A percentile compares a stretch with the other conserved stretches of the same genome.
These are phyloP conservation scores for human DNA, from an alignment of 2,113 vertebrate species.

Conservation along the genomic window GRCh38 chr18:52248001-52248500, in stretches of 20 bases:
- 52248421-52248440: constrained; percentile 72
- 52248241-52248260: constrained; percentile 39
- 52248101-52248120: not conserved
- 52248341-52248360: constrained; percentile 77
- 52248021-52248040: not conserved
- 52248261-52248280: constrained; percentile 24
- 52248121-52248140: accelerated
- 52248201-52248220: not conserved
- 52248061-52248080: not conserved
- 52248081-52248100: not conserved
- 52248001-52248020: not conserved
- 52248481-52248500: constrained; percentile 67
- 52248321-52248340: constrained; percentile 81
- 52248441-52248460: constrained; percentile 37
- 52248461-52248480: constrained; percentile 68
- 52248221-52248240: not conserved
- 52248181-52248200: not conserved
- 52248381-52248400: constrained; percentile 80
- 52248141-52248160: not conserved
- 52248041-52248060: not conserved
- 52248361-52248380: constrained; percentile 80
- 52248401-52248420: constrained; percentile 71
- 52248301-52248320: constrained; percentile 73
- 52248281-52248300: constrained; percentile 48
- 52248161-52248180: not conserved